Evolutionary conservation across 2,797 vertebrate genomes (phyloP), one percentile per base, ranked within the genome.

Genomic region (Austrolebias charrua): DNA sequence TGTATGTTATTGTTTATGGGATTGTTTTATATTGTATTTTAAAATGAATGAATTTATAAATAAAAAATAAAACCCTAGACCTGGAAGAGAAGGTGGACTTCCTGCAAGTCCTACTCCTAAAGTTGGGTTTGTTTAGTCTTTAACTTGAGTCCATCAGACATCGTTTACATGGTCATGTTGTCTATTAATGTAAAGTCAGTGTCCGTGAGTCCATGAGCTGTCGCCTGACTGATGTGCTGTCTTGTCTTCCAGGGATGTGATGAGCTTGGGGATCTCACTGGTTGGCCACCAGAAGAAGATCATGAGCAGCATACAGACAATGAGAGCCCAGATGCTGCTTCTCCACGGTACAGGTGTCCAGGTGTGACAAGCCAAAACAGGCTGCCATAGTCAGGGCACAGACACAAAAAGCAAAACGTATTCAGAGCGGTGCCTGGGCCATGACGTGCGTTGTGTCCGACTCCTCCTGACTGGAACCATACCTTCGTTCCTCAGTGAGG

Each of bases 271-370:
- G 75, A 98, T 99, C 92, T 94, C 97, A 63, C 91, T 99, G 87
- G 96, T 98, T 83, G 97, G 97, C 82, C 98, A 99, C 93, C 98
- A 99, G 87, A 99, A 99, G 92, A 99, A 98, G 94, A 96, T 99
- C 87, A 97, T 98, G 96, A 98, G 96, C 94, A 99, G 96, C 95
- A 97, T 99, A 97, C 98, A 99, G 95, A 99, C 96, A 92, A 98
- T 95, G 94, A 95, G 97, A 92, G 96, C 95, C 81, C 98, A 98
- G 92, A 96, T 99, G 96, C 89, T 99, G 76, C 96, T 98, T 76
- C 94, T 98, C 80, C 98, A 99, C 13, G 96, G 96, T 69, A 96
- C 95, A 5, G 98, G 98, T 19, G 92, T 99, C 86, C 97, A 99
- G 92, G 98, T 99, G 95, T 99, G 96, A 98, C 79, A 5, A 55